These are phyloP conservation scores for Cirrhinus molitorella DNA, from an alignment of 2,797 vertebrate species.

Conservation along the genomic window DNA sequence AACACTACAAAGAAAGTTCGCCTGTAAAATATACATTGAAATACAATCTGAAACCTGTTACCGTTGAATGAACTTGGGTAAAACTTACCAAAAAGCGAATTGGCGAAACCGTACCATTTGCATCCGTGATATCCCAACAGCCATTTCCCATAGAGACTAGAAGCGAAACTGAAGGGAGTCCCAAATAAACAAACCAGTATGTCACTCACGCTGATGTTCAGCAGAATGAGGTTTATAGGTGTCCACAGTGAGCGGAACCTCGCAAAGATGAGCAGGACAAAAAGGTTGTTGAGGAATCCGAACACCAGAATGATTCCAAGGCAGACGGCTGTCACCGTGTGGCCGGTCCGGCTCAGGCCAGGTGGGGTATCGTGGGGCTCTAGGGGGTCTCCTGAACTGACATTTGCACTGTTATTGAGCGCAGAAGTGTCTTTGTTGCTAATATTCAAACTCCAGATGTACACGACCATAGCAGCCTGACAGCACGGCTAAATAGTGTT, in stretches of 20 bases:
- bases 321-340: constrained; percentile 76
- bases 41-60: background rate
- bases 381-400: constrained; percentile 52
- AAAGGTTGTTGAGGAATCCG: constrained; percentile 76
- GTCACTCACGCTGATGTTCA: constrained; percentile 83
- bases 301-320: constrained; percentile 78
- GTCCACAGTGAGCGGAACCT: constrained; percentile 79
- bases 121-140: constrained; percentile 79
- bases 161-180: constrained; percentile 83
- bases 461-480: constrained; percentile 70
- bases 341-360: constrained; percentile 74
- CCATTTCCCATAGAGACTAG: constrained; percentile 78
- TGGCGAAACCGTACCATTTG: constrained; percentile 82
- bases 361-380: constrained; percentile 47
- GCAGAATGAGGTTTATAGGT: constrained; percentile 80
- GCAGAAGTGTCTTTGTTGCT: constrained; percentile 72
- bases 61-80: background rate
- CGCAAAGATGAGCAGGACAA: constrained; percentile 77
- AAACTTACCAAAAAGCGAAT: constrained; percentile 82
- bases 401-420: constrained; percentile 51
- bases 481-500: constrained; percentile 10
- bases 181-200: constrained; percentile 80
- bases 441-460: constrained; percentile 64
- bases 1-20: background rate
- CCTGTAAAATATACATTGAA: no score